These are phyloP conservation scores for Bungarus multicinctus DNA, from an alignment of 2,113 vertebrate species.

Conservation along the genomic window DNA sequence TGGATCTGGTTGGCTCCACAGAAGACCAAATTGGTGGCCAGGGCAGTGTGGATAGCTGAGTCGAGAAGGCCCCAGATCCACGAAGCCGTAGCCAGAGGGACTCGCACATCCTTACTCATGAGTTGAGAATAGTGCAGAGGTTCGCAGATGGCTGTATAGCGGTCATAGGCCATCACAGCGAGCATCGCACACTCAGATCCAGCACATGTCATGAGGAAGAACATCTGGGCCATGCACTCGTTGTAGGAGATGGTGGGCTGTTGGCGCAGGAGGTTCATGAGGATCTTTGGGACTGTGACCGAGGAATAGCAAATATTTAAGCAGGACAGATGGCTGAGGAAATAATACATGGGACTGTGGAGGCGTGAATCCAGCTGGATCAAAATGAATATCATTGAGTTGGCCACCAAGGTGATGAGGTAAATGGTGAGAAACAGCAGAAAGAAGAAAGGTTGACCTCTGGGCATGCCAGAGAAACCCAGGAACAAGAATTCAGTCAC, in stretches of 20 bases:
- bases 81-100: not conserved
- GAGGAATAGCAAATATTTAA: conserved; percentile 39
- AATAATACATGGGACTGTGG: not conserved
- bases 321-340: conserved; percentile 48
- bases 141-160: not conserved
- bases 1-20: not conserved
- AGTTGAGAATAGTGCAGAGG: not conserved
- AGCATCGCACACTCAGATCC: not conserved
- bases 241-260: conserved; percentile 11
- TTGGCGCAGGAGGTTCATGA: conserved; percentile 41
- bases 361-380: not conserved
- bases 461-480: conserved; percentile 11
- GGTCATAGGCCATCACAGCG: conserved; percentile 16
- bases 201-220: conserved; percentile 42
- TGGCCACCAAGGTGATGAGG: conserved; percentile 28
- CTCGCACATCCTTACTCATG: not conserved
- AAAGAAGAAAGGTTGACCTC: not conserved
- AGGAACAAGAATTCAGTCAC: conserved; percentile 23
- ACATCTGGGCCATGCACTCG: conserved; percentile 36
- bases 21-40: conserved; percentile 35
- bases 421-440: conserved; percentile 38
- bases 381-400: not conserved
- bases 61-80: conserved; percentile 19
- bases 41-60: not conserved
- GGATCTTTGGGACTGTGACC: conserved; percentile 34